Evolutionary conservation across 2,888 invertebrate genomes (phyloP).

Genomic region (Diogma glabrata): DNA sequence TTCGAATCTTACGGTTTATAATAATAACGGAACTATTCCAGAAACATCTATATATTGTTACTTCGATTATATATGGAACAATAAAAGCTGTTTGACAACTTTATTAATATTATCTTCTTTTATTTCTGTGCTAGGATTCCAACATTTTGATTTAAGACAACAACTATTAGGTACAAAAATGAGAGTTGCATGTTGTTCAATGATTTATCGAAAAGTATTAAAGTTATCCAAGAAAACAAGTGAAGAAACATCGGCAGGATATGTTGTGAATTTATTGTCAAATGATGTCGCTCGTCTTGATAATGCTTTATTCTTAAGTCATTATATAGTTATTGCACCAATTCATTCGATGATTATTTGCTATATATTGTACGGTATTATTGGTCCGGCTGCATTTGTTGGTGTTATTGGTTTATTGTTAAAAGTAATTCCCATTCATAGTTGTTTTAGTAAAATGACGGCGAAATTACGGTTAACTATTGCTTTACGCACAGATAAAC

Average conservation of each 20-base stretch:
- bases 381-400: constrained; percentile 60
- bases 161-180: constrained; percentile 47
- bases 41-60: too few species aligned
- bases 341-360: constrained; percentile 50
- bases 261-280: constrained; percentile 84
- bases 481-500: constrained; percentile 75
- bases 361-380: constrained; percentile 64
- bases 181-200: constrained; percentile 52
- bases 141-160: constrained; percentile 34
- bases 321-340: constrained; percentile 83
- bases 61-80: too few species aligned
- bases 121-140: too few species aligned
- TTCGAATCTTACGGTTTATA: too few species aligned
- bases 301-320: constrained; percentile 66
- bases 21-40: too few species aligned
- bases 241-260: constrained; percentile 66
- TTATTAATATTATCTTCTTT: too few species aligned
- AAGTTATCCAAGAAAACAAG: constrained; percentile 57
- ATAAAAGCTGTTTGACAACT: too few species aligned
- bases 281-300: constrained; percentile 92
- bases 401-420: constrained; percentile 69
- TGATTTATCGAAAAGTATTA: constrained; percentile 58
- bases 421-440: constrained; percentile 73
- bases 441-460: constrained; percentile 32
- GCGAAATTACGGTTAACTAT: constrained; percentile 54